phyloP scores from a whole-genome alignment of 2,888 invertebrate genomes.

The Ormyrus pomaceus region DNA sequence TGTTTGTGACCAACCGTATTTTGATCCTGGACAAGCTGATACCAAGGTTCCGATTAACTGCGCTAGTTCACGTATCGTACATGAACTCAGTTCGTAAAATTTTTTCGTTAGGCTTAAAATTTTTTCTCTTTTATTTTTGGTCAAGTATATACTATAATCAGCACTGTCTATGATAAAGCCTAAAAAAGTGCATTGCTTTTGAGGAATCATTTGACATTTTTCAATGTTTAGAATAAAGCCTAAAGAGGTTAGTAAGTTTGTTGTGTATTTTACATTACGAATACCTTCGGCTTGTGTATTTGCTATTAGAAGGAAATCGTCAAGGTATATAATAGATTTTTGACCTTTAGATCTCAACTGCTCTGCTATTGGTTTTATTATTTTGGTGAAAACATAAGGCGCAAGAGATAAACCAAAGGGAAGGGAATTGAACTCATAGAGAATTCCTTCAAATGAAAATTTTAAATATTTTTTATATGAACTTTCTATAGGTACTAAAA shows the following conservation, averaged over 20 bases:
- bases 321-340: too few relatives aligned
- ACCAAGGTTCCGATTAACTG: constrained; percentile 28
- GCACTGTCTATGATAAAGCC: constrained; percentile 39
- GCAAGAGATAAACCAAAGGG: background rate
- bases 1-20: constrained; percentile 40
- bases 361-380: too few relatives aligned
- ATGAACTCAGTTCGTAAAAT: background rate
- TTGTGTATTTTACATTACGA: constrained; percentile 14
- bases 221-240: constrained; percentile 40
- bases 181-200: constrained; percentile 16
- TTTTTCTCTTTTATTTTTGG: constrained; percentile 31
- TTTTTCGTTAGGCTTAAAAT: constrained; percentile 1
- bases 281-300: constrained; percentile 10
- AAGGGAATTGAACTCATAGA: too few relatives aligned
- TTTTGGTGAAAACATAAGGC: too few relatives aligned
- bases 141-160: constrained; percentile 19
- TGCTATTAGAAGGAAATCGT: background rate
- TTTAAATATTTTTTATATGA: constrained; percentile 15
- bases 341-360: too few relatives aligned
- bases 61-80: constrained; percentile 34
- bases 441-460: background rate
- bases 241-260: background rate
- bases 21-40: constrained; percentile 37
- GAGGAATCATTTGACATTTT: constrained; percentile 25
- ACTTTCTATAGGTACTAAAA: background rate